These are phyloP conservation scores for Istiophorus platypterus DNA, from an alignment of 2,113 vertebrate genomes.

Conservation along the genomic window DNA sequence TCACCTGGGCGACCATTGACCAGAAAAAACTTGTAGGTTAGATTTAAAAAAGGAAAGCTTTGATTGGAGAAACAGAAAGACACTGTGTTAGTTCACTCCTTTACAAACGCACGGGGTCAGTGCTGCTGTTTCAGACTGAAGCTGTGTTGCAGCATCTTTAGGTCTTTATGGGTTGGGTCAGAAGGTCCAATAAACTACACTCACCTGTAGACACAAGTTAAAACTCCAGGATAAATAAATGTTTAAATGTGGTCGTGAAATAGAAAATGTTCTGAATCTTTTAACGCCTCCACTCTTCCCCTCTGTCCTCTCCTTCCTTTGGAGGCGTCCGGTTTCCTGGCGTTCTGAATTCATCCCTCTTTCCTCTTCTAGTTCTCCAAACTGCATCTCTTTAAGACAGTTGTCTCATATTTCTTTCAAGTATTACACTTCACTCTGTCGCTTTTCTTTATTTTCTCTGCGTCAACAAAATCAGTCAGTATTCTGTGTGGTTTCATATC, in stretches of 20 bases:
- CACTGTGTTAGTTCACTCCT: slow-evolving; percentile 54
- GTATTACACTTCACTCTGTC: background rate
- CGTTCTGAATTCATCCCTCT: background rate
- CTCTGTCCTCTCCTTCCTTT: background rate
- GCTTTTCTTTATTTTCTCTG: background rate
- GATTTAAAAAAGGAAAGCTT: background rate
- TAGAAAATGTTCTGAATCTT: background rate
- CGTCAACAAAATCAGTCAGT: background rate
- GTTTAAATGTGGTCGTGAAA: background rate
- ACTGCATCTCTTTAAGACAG: background rate
- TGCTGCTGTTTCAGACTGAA: slow-evolving; percentile 30
- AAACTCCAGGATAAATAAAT: slow-evolving; percentile 37
- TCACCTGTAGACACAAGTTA: slow-evolving; percentile 26
- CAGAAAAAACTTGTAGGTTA: slow-evolving; percentile 6
- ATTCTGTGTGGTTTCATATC: background rate
- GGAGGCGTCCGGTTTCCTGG: background rate
- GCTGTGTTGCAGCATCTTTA: background rate
- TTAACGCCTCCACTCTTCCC: background rate
- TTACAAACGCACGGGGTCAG: slow-evolving; percentile 53
- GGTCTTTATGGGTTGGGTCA: slow-evolving; percentile 8
- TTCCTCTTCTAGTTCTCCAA: background rate
- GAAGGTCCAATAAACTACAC: slow-evolving; percentile 27
- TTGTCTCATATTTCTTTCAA: background rate
- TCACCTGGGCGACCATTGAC: background rate
- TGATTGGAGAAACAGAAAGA: slow-evolving; percentile 20